Conservation (phyloP, 2,888 invertebrate species). For the Spialia ferax region DNA sequence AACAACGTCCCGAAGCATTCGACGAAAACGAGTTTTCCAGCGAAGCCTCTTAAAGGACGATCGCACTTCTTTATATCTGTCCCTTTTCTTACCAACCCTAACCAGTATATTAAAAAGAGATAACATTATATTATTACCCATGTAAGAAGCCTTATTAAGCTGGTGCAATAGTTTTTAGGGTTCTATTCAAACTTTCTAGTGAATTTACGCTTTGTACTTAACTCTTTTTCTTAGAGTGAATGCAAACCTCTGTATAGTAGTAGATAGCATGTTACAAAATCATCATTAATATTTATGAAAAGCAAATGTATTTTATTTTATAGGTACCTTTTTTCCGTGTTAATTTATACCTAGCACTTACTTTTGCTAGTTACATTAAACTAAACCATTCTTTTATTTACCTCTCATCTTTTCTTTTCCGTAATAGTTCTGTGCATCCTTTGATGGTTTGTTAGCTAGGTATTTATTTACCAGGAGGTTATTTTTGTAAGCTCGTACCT, state of each 20-base stretch:
- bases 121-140: conserved; percentile 53
- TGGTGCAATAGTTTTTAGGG: conserved; percentile 56
- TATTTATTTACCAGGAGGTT: too few species aligned
- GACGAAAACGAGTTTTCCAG: conserved; percentile 74
- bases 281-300: neutral
- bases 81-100: conserved; percentile 62
- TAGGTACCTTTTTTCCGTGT: too few species aligned
- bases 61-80: conserved; percentile 70
- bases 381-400: too few species aligned
- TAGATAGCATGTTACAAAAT: too few species aligned
- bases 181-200: conserved; percentile 14
- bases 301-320: too few species aligned
- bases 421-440: too few species aligned
- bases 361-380: too few species aligned
- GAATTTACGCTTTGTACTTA: neutral
- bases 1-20: conserved; percentile 78
- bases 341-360: too few species aligned
- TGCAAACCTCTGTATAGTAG: too few species aligned
- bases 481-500: too few species aligned
- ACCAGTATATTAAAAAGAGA: conserved; percentile 57
- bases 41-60: conserved; percentile 78
- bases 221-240: neutral
- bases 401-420: too few species aligned
- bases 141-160: conserved; percentile 43
- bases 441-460: too few species aligned